Evolutionary conservation across 2,797 vertebrate genomes (phyloP).

Genomic region (Hypotaenidia philippensis): DNA sequence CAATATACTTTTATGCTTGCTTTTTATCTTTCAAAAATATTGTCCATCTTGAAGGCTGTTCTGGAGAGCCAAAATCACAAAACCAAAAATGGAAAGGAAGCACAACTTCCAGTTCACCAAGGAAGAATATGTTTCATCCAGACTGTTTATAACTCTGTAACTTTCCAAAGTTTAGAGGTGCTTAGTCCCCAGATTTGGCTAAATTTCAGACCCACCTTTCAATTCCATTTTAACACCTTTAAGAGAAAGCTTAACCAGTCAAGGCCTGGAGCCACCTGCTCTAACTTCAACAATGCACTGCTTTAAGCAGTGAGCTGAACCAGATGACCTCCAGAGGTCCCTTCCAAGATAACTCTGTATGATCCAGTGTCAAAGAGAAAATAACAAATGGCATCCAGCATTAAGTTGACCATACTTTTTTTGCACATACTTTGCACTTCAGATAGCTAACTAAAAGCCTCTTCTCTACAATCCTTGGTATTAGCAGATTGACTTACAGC

Average conservation of each 20-base stretch:
- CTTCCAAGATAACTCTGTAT: neutral
- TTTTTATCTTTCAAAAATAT: neutral
- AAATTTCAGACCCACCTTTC: neutral
- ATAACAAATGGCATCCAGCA: neutral
- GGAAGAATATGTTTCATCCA: neutral
- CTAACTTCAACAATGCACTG: accelerated
- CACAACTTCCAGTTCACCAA: neutral
- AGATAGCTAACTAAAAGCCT: neutral
- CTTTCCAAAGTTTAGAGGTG: neutral
- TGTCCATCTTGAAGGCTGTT: neutral
- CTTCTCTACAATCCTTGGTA: neutral
- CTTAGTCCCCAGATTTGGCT: neutral
- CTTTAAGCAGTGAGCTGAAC: neutral
- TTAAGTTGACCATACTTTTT: neutral
- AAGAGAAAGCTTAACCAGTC: neutral
- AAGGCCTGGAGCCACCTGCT: neutral
- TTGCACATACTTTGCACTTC: neutral
- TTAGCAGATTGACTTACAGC: neutral
- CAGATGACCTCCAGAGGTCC: neutral
- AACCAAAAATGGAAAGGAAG: neutral
- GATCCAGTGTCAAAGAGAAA: neutral
- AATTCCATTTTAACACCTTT: neutral
- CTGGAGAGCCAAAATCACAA: neutral
- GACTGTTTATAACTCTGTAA: neutral
- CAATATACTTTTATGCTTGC: neutral